These are phyloP conservation scores for Plemyria rubiginata DNA, from an alignment of 2,888 invertebrate species.

Conservation along the genomic window DNA sequence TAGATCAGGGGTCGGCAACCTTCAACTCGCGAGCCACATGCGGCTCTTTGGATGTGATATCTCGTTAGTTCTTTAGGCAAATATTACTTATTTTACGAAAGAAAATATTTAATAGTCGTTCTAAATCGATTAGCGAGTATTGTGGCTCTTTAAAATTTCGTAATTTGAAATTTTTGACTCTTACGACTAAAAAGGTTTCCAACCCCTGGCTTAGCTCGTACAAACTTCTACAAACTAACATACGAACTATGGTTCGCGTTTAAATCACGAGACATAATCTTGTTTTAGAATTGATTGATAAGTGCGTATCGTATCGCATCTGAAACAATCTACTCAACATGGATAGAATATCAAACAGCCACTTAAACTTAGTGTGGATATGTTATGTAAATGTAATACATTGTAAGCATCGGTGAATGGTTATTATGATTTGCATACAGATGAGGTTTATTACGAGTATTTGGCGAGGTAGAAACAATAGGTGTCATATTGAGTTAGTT, in stretches of 20 bases:
- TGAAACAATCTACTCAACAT: slow-evolving; percentile 30
- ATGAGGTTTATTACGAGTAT: slow-evolving; percentile 1
- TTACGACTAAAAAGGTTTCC: too few species aligned
- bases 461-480: neutral
- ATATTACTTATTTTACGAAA: too few species aligned
- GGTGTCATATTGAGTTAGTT: neutral
- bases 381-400: slow-evolving; percentile 51
- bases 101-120: too few species aligned
- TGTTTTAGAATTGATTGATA: slow-evolving; percentile 16
- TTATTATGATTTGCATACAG: slow-evolving; percentile 17
- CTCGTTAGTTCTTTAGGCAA: too few species aligned
- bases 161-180: too few species aligned
- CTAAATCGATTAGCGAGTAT: too few species aligned
- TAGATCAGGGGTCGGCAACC: too few species aligned
- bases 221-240: too few species aligned
- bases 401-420: slow-evolving; percentile 16
- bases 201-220: too few species aligned
- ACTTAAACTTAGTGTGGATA: slow-evolving; percentile 47
- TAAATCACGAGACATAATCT: slow-evolving; percentile 1
- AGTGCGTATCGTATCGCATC: slow-evolving; percentile 7
- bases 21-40: too few species aligned
- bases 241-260: neutral
- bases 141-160: too few species aligned
- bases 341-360: slow-evolving; percentile 50
- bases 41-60: too few species aligned